Evolutionary conservation across 2,797 vertebrate genomes (phyloP), one percentile per base, ranked within the genome.

Genomic region (Myotis daubentonii): DNA sequence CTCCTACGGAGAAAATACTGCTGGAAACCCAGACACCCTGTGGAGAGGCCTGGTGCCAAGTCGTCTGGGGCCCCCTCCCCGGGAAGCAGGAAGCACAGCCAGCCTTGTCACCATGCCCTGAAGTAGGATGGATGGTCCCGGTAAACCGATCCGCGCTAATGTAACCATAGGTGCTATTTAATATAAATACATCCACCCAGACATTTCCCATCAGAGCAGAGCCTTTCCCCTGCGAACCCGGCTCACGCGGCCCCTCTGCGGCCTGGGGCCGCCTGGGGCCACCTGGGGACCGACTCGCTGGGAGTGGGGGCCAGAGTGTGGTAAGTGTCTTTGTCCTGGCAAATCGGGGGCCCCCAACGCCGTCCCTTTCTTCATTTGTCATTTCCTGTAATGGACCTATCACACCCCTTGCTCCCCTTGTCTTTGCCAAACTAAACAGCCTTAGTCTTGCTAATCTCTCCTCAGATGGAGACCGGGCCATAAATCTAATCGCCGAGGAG

Each of bases 341-440:
- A 78, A 89, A 90, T 36, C 49, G 15, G 22, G 33, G 60, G 25
- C 11, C 74, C 83, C 38, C 44, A 51, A 92, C 88, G 82, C 74
- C 71, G 93, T 89, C 74, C 78, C 86, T 95, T 94, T 92, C 89
- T 87, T 90, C 96, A 93, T 96, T 94, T 87, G 92, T 96, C 97
- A 97, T 97, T 93, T 94, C 94, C 93, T 96, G 71, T 96, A 96
- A 96, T 84, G 94, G 76, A 95, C 93, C 87, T 95, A 96, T 96
- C 92, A 92, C 94, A 91, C 71, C 86, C 85, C 70, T 36, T 66
- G 75, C 76, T 92, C 55, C 79, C 87, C 94, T 89, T 5, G 0
- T 88, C 92, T 94, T 80, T 96, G 97, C 97, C 97, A 97, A 97
- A 94, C 94, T 92, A 97, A 97, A 97, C 93, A 97, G 89, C 79